These are phyloP conservation scores for Plotosus lineatus DNA, from an alignment of 2,113 vertebrate species.

Conservation along the genomic window DNA sequence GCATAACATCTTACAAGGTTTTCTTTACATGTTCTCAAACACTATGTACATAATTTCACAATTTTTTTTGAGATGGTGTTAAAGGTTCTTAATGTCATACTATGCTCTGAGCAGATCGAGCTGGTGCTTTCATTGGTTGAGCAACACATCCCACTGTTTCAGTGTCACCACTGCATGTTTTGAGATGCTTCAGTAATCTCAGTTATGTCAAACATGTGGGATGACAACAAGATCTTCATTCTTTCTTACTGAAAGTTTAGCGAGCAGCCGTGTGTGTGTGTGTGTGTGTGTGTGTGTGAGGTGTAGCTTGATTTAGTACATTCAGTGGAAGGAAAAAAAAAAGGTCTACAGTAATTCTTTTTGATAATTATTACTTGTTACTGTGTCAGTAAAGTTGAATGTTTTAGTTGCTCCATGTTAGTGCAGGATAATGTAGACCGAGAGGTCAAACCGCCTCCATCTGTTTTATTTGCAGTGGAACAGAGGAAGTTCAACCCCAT, in stretches of 20 bases:
- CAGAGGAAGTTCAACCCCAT: not conserved
- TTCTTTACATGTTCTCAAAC: conserved; percentile 13
- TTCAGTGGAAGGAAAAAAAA: not conserved
- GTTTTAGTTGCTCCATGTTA: conserved; percentile 1
- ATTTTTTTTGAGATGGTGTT: not conserved
- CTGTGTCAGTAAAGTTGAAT: not conserved
- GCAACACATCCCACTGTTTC: conserved; percentile 22
- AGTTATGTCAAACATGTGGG: conserved; percentile 68
- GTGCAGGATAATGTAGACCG: conserved; percentile 24
- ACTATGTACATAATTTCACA: conserved; percentile 18
- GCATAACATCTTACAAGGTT: conserved; percentile 18
- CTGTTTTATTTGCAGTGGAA: not conserved
- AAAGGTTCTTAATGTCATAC: not conserved
- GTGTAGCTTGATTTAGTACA: not conserved
- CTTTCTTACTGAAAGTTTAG: conserved; percentile 66
- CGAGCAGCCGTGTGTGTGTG: conserved; percentile 41
- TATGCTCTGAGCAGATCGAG: not conserved
- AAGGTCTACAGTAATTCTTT: not conserved
- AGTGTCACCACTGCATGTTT: conserved; percentile 49
- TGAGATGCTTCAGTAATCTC: conserved; percentile 56
- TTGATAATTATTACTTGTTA: not conserved
- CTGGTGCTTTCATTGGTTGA: conserved; percentile 19
- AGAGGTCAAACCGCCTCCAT: conserved; percentile 38
- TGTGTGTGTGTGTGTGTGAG: not conserved
- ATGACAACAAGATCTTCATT: conserved; percentile 67